Percentiles rank a stretch among this genome's conserved stretches.
Evolutionary conservation across 2,113 vertebrate species (phyloP).

Genomic region (Saccopteryx bilineata): DNA sequence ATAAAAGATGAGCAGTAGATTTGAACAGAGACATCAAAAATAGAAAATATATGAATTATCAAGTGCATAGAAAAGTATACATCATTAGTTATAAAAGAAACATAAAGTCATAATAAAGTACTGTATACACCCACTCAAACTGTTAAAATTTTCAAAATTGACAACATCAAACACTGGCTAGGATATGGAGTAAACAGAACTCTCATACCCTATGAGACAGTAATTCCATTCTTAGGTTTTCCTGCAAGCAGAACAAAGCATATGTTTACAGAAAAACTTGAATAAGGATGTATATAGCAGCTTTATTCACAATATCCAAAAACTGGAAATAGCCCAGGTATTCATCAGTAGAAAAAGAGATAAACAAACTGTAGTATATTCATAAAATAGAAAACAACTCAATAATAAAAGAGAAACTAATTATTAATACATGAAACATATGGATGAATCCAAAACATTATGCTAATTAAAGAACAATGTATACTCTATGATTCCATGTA

Average conservation of each 20-base stretch:
- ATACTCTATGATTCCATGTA: background rate
- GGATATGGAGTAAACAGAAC: background rate
- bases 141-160: background rate
- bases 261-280: background rate
- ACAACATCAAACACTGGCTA: background rate
- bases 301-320: background rate
- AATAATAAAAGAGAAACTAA: slow-evolving; percentile 1
- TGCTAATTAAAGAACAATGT: background rate
- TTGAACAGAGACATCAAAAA: background rate
- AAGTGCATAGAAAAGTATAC: background rate
- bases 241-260: background rate
- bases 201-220: background rate
- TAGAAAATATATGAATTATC: background rate
- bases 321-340: background rate
- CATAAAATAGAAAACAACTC: background rate
- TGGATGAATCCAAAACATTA: background rate
- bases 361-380: background rate
- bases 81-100: background rate
- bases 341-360: background rate
- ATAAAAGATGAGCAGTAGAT: background rate
- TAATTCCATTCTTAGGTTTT: background rate
- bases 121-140: background rate
- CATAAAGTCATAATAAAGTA: background rate
- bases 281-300: background rate
- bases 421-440: background rate